A percentile compares a stretch with the other conserved stretches of the same genome.
Conservation (phyloP, 2,797 vertebrate genomes). For the Accipiter superciliosus region DNA sequence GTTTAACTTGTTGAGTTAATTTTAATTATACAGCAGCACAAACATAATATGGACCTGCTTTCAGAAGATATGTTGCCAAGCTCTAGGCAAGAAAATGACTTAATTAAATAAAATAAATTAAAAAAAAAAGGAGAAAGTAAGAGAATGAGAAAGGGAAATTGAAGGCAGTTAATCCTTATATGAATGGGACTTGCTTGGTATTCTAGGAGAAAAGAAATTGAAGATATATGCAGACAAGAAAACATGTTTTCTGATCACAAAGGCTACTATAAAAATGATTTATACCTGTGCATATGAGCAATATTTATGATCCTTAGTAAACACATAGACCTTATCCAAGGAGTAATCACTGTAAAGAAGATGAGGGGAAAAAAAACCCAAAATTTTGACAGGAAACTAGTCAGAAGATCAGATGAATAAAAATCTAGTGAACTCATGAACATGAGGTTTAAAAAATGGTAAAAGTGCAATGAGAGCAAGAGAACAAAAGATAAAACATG, state of each 20-base stretch:
- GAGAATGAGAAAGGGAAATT: not conserved
- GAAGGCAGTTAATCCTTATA: not conserved
- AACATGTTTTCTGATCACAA: not conserved
- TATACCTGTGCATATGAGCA: not conserved
- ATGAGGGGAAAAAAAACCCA: accelerated
- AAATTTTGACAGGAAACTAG: not conserved
- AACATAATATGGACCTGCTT: not conserved
- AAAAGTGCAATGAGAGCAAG: not conserved
- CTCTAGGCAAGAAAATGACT: not conserved
- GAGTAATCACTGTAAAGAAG: not conserved
- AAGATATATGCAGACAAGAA: not conserved
- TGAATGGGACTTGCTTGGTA: not conserved
- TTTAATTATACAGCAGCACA: conserved; percentile 22
- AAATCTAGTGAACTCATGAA: not conserved
- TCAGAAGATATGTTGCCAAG: not conserved
- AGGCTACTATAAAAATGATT: not conserved
- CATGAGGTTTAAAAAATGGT: not conserved
- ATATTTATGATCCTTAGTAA: not conserved
- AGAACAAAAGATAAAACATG: not conserved
- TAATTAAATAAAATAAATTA: not conserved
- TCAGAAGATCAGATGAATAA: not conserved
- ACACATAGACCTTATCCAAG: not conserved
- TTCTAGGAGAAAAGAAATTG: not conserved
- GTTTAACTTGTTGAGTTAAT: not conserved
- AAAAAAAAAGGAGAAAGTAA: not conserved